These are phyloP conservation scores for Tachysurus fulvidraco DNA, from an alignment of 2,113 vertebrate genomes.

Conservation along the genomic window DNA sequence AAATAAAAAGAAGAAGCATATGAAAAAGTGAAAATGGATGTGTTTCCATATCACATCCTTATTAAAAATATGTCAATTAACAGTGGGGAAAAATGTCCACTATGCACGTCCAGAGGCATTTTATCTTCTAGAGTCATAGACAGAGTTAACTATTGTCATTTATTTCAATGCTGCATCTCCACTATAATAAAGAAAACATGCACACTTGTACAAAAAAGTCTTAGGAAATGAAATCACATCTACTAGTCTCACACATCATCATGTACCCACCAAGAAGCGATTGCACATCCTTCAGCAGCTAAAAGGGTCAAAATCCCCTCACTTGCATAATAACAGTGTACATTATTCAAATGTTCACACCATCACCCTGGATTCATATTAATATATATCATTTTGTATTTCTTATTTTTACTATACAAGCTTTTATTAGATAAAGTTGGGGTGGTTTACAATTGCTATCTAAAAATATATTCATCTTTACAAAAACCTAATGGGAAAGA, in stretches of 20 bases:
- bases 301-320: slow-evolving; percentile 42
- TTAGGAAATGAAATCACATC: slow-evolving; percentile 36
- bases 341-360: slow-evolving; percentile 39
- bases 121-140: neutral
- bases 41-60: neutral
- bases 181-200: slow-evolving; percentile 50
- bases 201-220: slow-evolving; percentile 49
- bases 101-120: neutral
- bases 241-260: slow-evolving; percentile 28
- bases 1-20: neutral
- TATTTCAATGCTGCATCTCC: neutral
- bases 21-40: neutral
- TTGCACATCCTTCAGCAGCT: slow-evolving; percentile 50
- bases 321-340: slow-evolving; percentile 51
- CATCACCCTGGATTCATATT: slow-evolving; percentile 23
- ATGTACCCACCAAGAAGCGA: slow-evolving; percentile 34
- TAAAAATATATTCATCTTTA: slow-evolving; percentile 60
- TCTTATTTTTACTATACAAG: slow-evolving; percentile 48
- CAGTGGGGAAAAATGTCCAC: neutral
- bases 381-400: slow-evolving; percentile 46
- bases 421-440: slow-evolving; percentile 50
- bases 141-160: slow-evolving; percentile 1
- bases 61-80: neutral
- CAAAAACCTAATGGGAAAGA: slow-evolving; percentile 45
- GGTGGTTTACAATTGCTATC: slow-evolving; percentile 53